Conservation (phyloP, 2,888 invertebrate species). For the Rhagonycha lutea region DNA sequence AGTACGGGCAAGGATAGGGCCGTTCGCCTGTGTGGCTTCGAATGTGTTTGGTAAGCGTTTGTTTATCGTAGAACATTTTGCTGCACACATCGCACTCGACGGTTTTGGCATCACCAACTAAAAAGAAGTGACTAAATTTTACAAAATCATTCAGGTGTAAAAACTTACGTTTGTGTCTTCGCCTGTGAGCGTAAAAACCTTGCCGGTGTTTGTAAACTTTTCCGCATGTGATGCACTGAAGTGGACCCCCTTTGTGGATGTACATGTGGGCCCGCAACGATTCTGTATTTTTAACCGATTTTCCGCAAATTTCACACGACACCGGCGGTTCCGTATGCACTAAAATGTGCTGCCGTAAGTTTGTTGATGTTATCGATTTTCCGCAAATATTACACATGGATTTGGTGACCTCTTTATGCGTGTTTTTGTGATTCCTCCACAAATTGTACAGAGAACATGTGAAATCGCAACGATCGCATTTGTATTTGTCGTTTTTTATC, state of each 20-base stretch:
- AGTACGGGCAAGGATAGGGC: slow-evolving; percentile 21
- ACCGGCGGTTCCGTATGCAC: neutral
- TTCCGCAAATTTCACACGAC: neutral
- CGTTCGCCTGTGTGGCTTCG: slow-evolving; percentile 22
- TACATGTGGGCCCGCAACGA: neutral
- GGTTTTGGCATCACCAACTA: neutral
- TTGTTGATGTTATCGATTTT: neutral
- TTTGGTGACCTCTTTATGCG: neutral
- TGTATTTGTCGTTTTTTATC: neutral
- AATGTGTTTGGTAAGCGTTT: slow-evolving; percentile 19
- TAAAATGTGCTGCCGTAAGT: neutral
- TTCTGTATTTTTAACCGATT: neutral
- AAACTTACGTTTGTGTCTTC: neutral
- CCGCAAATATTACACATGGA: neutral
- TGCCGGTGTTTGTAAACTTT: neutral
- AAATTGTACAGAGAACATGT: neutral
- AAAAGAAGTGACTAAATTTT: neutral
- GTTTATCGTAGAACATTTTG: neutral
- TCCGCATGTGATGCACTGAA: neutral
- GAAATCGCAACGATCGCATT: neutral
- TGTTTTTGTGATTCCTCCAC: neutral
- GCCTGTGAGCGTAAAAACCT: neutral
- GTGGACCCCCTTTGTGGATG: neutral
- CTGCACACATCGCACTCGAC: neutral
- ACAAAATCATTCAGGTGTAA: neutral